phyloP scores from a whole-genome alignment of 2,888 invertebrate genomes.

The Pachydiplax longipennis region DNA sequence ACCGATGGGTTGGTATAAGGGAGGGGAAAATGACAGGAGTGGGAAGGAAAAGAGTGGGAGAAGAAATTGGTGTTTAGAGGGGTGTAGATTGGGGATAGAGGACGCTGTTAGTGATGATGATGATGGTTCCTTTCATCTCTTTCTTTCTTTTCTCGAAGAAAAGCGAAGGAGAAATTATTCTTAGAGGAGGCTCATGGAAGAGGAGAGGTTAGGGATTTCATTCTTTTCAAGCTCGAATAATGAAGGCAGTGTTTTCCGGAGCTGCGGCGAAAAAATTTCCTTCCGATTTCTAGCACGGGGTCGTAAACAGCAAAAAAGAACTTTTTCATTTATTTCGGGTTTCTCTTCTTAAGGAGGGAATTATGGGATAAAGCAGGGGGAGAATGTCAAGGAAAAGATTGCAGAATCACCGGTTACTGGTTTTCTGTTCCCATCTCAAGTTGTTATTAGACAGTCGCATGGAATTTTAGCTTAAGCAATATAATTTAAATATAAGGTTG shows the following conservation, averaged over 20 bases:
- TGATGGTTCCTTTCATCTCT: not conserved
- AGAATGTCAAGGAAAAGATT: too few relatives aligned
- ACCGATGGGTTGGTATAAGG: not conserved
- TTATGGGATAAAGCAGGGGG: too few relatives aligned
- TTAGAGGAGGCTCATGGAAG: not conserved
- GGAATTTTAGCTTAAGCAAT: too few relatives aligned
- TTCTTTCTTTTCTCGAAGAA: not conserved
- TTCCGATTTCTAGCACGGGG: not conserved
- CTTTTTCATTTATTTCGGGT: not conserved
- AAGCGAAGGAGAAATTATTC: conserved; percentile 21
- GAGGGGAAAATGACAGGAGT: not conserved
- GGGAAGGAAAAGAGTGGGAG: not conserved
- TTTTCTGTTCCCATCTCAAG: too few relatives aligned
- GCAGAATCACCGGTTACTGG: too few relatives aligned
- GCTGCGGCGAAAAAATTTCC: not conserved
- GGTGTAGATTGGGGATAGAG: not conserved
- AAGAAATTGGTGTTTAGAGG: not conserved
- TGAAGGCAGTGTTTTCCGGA: not conserved
- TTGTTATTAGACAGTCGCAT: too few relatives aligned
- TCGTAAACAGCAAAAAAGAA: not conserved
- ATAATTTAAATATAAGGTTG: too few relatives aligned
- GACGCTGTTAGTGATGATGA: not conserved
- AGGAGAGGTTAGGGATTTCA: not conserved
- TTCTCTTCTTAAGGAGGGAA: too few relatives aligned
- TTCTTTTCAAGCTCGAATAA: not conserved